Conservation (phyloP, 2,888 invertebrate genomes). For the Phortica magna region DNA sequence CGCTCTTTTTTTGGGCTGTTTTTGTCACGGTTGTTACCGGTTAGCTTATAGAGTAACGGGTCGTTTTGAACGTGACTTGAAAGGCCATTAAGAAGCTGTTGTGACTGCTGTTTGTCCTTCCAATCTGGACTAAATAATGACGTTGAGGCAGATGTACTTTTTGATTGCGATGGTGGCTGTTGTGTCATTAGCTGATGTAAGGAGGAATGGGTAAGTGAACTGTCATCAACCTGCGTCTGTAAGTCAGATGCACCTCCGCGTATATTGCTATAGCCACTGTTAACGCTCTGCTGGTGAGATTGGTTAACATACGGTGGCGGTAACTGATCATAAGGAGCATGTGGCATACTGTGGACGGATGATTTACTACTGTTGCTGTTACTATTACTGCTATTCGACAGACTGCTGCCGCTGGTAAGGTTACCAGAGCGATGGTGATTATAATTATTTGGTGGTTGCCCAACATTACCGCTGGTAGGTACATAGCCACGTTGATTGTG, state of each 20-base stretch:
- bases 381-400: slow-evolving; percentile 47
- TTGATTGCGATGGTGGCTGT: slow-evolving; percentile 52
- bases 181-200: slow-evolving; percentile 38
- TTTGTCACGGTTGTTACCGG: slow-evolving; percentile 51
- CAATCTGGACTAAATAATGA: slow-evolving; percentile 78
- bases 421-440: slow-evolving; percentile 68
- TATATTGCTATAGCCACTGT: slow-evolving; percentile 29
- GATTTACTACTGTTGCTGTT: slow-evolving; percentile 39
- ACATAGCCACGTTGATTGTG: slow-evolving; percentile 55
- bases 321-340: slow-evolving; percentile 54
- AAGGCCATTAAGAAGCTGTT: slow-evolving; percentile 54
- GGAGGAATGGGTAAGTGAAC: slow-evolving; percentile 40
- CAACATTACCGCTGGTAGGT: slow-evolving; percentile 43
- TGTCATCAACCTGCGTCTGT: slow-evolving; percentile 46
- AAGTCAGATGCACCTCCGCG: slow-evolving; percentile 32
- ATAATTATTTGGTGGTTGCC: slow-evolving; percentile 58
- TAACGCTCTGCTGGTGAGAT: slow-evolving; percentile 54
- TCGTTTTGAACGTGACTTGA: slow-evolving; percentile 40
- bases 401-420: slow-evolving; percentile 59
- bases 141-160: slow-evolving; percentile 47
- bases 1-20: slow-evolving; percentile 76
- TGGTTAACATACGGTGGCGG: slow-evolving; percentile 49
- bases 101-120: slow-evolving; percentile 71
- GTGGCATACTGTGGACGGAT: slow-evolving; percentile 63
- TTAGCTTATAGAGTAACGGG: slow-evolving; percentile 52